Percentiles rank a stretch among this genome's conserved stretches.
Evolutionary conservation across 2,113 vertebrate species (phyloP).

Genomic region (Nesoenas mayeri): DNA sequence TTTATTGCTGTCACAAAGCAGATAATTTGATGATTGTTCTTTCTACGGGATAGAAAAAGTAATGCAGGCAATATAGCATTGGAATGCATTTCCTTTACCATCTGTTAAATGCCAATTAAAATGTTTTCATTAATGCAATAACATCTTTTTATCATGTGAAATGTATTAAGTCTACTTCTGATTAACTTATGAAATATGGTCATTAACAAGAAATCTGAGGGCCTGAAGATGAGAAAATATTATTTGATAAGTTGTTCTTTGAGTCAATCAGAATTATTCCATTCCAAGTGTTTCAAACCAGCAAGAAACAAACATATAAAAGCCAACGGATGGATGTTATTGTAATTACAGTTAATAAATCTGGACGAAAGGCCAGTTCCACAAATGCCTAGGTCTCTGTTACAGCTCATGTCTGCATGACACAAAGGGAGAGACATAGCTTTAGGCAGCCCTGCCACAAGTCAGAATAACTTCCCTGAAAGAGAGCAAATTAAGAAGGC

Average conservation of each 20-base stretch:
- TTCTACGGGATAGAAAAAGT: neutral
- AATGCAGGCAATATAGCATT: neutral
- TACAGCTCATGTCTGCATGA: neutral
- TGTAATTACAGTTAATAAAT: neutral
- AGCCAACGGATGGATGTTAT: neutral
- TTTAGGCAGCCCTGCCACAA: neutral
- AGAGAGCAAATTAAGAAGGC: neutral
- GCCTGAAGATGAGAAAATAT: neutral
- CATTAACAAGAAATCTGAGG: neutral
- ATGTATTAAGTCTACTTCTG: neutral
- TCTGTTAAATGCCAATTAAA: neutral
- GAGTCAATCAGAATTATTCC: neutral
- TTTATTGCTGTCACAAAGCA: neutral
- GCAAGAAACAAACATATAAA: neutral
- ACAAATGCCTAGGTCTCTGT: neutral
- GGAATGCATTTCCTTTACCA: neutral
- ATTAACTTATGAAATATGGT: neutral
- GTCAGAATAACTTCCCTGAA: neutral
- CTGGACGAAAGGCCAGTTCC: neutral
- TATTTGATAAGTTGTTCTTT: neutral
- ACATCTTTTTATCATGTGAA: neutral
- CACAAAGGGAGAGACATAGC: neutral
- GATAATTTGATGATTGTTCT: neutral
- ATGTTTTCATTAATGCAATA: neutral
- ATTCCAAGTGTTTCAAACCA: neutral